A percentile compares a stretch with the other conserved stretches of the same genome.
Conservation (phyloP, 2,888 invertebrate genomes). For the Lasius platythorax region DNA sequence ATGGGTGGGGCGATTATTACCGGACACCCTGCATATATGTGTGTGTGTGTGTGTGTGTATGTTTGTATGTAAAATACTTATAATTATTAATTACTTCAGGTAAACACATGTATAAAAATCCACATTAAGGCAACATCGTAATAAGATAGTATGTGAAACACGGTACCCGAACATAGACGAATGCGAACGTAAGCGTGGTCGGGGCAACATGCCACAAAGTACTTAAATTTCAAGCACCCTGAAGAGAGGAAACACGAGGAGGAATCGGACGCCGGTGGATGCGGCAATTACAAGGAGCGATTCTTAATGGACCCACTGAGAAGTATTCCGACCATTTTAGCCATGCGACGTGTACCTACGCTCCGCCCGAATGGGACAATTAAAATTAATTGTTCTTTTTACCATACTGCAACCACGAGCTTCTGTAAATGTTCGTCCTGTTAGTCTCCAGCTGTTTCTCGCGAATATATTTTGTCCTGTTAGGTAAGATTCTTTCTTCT, state of each 20-base stretch:
- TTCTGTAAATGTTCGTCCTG: constrained; percentile 66
- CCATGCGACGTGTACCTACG: constrained; percentile 76
- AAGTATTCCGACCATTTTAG: constrained; percentile 81
- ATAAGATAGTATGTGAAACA: constrained; percentile 63
- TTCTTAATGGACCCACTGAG: constrained; percentile 79
- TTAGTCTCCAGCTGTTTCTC: constrained; percentile 73
- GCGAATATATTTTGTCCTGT: constrained; percentile 58
- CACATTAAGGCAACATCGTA: constrained; percentile 19
- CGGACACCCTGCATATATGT: too few relatives aligned
- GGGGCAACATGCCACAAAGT: constrained; percentile 68
- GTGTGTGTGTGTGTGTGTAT: too few relatives aligned
- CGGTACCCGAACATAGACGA: constrained; percentile 45
- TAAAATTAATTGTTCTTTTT: constrained; percentile 82
- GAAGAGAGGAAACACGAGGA: constrained; percentile 62
- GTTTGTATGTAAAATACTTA: neutral
- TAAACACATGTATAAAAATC: neutral
- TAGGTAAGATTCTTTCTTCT: constrained; percentile 1
- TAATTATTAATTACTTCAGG: neutral
- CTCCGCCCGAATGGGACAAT: constrained; percentile 77
- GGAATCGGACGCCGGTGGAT: constrained; percentile 70
- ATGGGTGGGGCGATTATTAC: too few relatives aligned
- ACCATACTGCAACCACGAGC: constrained; percentile 60
- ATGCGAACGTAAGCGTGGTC: constrained; percentile 77
- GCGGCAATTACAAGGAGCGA: constrained; percentile 79
- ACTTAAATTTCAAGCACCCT: constrained; percentile 78